These are phyloP conservation scores for Melinaea marsaeus DNA, from an alignment of 2,888 invertebrate genomes.

Conservation along the genomic window DNA sequence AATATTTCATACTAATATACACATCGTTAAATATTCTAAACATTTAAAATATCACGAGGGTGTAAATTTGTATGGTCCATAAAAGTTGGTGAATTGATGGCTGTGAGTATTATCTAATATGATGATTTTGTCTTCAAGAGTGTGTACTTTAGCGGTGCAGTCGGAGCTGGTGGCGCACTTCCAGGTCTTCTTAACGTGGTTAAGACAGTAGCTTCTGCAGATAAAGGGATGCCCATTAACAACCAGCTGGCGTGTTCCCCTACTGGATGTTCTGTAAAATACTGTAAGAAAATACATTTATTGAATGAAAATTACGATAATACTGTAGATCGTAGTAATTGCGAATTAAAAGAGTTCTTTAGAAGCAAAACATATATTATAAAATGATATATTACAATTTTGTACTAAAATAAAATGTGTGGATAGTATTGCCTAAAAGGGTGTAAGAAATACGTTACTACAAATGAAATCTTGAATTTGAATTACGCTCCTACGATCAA, in stretches of 20 bases:
- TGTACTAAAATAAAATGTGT: too few species aligned
- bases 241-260: slow-evolving; percentile 55
- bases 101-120: slow-evolving; percentile 49
- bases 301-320: background rate
- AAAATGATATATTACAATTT: too few species aligned
- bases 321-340: background rate
- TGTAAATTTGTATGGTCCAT: background rate
- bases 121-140: slow-evolving; percentile 50
- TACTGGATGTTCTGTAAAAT: slow-evolving; percentile 53
- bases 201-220: slow-evolving; percentile 54
- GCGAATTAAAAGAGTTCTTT: too few species aligned
- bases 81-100: slow-evolving; percentile 37
- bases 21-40: background rate
- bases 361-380: too few species aligned
- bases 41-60: background rate
- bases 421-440: too few species aligned
- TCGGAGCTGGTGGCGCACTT: slow-evolving; percentile 56
- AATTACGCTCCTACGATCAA: too few species aligned
- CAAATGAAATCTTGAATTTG: too few species aligned
- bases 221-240: slow-evolving; percentile 55
- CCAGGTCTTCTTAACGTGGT: slow-evolving; percentile 57
- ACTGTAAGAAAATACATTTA: slow-evolving; percentile 43
- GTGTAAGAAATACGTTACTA: too few species aligned
- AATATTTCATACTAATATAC: background rate
- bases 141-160: slow-evolving; percentile 59